Evolutionary conservation across 2,888 invertebrate species (phyloP).

Genomic region (Ochropleura leucogaster): DNA sequence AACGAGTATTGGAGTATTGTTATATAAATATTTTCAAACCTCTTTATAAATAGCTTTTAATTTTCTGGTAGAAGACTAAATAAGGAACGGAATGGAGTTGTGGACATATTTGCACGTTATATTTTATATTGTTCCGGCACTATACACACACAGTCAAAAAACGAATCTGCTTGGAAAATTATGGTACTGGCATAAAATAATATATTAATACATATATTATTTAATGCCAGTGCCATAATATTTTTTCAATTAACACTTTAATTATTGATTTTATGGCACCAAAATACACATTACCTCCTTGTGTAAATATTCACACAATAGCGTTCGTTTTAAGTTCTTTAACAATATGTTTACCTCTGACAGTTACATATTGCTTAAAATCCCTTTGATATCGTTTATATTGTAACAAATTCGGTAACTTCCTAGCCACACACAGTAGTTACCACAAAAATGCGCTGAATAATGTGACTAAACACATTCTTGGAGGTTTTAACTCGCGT

Average conservation of each 20-base stretch:
- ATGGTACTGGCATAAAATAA: too few species aligned
- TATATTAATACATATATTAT: neutral
- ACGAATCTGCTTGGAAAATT: too few species aligned
- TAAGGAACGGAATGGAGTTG: neutral
- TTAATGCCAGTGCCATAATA: neutral
- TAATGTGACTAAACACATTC: conserved; percentile 71
- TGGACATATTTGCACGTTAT: too few species aligned
- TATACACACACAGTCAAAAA: too few species aligned
- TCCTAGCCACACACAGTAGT: conserved; percentile 52
- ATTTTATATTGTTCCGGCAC: too few species aligned
- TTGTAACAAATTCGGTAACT: conserved; percentile 6
- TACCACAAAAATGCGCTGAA: conserved; percentile 60
- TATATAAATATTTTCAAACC: too few species aligned
- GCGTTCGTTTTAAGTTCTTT: neutral
- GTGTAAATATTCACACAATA: neutral
- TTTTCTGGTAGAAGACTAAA: neutral
- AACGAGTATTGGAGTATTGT: too few species aligned
- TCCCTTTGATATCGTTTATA: neutral
- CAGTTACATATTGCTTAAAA: neutral
- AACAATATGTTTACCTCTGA: neutral
- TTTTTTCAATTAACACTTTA: neutral
- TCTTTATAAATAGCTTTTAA: neutral
- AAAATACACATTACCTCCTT: neutral
- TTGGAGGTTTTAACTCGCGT: conserved; percentile 24
- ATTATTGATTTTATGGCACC: neutral